Conservation (phyloP, 2,888 invertebrate species). For the Oithona nana region DNA sequence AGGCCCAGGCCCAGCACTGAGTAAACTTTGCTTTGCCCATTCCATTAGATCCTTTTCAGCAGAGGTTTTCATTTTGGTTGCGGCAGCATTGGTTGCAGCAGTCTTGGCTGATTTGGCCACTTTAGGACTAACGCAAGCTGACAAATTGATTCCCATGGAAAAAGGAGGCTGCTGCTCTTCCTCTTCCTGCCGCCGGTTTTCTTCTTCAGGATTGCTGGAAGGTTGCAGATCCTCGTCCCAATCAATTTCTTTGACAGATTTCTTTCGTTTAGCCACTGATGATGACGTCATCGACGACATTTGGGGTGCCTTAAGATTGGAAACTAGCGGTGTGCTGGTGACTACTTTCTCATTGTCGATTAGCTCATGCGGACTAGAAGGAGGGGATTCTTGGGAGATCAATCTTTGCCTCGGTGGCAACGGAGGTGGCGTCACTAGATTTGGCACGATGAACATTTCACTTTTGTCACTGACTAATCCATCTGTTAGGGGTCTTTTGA, state of each 20-base stretch:
- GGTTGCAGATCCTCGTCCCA: not conserved
- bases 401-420: not conserved
- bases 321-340: not conserved
- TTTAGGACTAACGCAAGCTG: not conserved
- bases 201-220: not conserved
- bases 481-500: not conserved
- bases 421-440: not conserved
- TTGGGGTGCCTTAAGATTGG: not conserved
- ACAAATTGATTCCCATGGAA: not conserved
- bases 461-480: no score
- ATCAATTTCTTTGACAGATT: not conserved
- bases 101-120: not conserved
- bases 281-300: not conserved
- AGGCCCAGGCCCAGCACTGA: not conserved
- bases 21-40: not conserved
- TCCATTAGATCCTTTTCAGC: slow-evolving; percentile 1
- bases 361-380: not conserved
- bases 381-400: not conserved
- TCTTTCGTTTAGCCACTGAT: not conserved
- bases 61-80: not conserved
- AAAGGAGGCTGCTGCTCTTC: not conserved
- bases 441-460: not conserved
- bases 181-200: not conserved
- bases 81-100: not conserved
- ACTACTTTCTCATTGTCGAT: not conserved